Evolutionary conservation across 2,888 invertebrate species (phyloP).

Genomic region (Hypolimnas misippus): DNA sequence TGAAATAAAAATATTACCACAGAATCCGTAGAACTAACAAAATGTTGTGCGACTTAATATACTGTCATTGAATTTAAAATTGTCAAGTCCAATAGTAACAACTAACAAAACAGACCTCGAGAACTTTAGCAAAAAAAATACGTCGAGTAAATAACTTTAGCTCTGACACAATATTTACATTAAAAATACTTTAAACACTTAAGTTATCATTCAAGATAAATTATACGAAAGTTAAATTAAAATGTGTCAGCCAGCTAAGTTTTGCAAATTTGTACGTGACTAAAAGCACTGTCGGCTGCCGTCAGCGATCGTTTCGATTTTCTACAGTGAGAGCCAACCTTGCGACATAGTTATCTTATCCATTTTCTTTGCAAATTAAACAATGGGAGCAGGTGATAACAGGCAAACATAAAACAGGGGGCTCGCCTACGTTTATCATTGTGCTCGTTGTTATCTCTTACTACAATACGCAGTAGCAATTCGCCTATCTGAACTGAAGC

Average conservation of each 20-base stretch:
- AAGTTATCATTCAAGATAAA: slow-evolving; percentile 8
- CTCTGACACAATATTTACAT: slow-evolving; percentile 4
- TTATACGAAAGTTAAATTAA: neutral
- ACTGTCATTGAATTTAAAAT: neutral
- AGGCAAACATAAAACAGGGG: slow-evolving; percentile 54
- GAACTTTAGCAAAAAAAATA: neutral
- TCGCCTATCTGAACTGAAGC: slow-evolving; percentile 13
- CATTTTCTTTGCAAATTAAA: slow-evolving; percentile 54
- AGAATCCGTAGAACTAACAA: too few relatives aligned
- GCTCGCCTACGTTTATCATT: slow-evolving; percentile 56
- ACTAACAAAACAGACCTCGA: neutral
- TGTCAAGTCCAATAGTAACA: neutral
- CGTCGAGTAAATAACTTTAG: neutral
- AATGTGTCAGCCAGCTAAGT: slow-evolving; percentile 6
- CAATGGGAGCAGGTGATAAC: slow-evolving; percentile 48
- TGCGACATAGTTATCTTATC: slow-evolving; percentile 47
- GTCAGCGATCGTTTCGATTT: slow-evolving; percentile 41
- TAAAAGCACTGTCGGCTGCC: slow-evolving; percentile 36
- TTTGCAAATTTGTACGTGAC: slow-evolving; percentile 40
- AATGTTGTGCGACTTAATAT: too few relatives aligned
- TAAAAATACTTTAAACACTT: slow-evolving; percentile 6
- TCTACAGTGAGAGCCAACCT: slow-evolving; percentile 30
- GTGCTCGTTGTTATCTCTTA: slow-evolving; percentile 45
- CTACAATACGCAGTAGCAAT: slow-evolving; percentile 50
- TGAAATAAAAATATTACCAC: too few relatives aligned